phyloP scores from a whole-genome alignment of 2,888 invertebrate genomes.

The Rhagonycha lutea region DNA sequence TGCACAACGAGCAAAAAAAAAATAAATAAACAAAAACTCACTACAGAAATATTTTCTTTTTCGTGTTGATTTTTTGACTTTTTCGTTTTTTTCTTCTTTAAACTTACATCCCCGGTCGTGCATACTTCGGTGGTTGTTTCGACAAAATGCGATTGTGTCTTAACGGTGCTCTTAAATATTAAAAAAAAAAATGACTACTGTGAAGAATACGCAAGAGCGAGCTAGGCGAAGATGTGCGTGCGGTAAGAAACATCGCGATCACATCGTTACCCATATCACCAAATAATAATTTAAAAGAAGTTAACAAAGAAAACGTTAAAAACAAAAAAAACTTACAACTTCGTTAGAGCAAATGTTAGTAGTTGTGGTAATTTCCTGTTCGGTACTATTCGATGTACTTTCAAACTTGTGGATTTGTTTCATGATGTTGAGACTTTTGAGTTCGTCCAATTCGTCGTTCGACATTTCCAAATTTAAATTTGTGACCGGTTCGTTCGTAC shows the following conservation, averaged over 20 bases:
- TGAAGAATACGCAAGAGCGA: background rate
- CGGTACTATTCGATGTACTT: constrained; percentile 24
- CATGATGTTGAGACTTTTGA: constrained; percentile 48
- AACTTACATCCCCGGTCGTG: constrained; percentile 42
- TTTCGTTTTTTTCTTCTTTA: constrained; percentile 64
- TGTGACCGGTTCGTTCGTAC: constrained; percentile 37
- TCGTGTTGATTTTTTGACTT: constrained; percentile 67
- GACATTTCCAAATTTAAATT: constrained; percentile 32
- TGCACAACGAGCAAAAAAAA: constrained; percentile 31
- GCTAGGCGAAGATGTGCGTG: background rate
- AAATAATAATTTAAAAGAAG: constrained; percentile 12
- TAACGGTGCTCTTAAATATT: constrained; percentile 49
- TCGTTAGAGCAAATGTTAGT: constrained; percentile 26
- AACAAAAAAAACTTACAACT: constrained; percentile 25
- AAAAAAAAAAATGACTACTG: background rate
- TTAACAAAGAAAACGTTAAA: constrained; percentile 14
- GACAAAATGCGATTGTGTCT: constrained; percentile 46
- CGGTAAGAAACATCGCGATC: background rate
- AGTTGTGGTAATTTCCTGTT: constrained; percentile 7
- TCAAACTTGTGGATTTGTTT: constrained; percentile 53
- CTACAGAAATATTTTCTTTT: constrained; percentile 71
- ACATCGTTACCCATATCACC: background rate
- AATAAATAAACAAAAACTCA: constrained; percentile 53
- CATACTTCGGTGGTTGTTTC: constrained; percentile 49
- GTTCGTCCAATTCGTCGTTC: constrained; percentile 35